Evolutionary conservation across 2,113 vertebrate genomes (phyloP).

Genomic region (Daboia siamensis): DNA sequence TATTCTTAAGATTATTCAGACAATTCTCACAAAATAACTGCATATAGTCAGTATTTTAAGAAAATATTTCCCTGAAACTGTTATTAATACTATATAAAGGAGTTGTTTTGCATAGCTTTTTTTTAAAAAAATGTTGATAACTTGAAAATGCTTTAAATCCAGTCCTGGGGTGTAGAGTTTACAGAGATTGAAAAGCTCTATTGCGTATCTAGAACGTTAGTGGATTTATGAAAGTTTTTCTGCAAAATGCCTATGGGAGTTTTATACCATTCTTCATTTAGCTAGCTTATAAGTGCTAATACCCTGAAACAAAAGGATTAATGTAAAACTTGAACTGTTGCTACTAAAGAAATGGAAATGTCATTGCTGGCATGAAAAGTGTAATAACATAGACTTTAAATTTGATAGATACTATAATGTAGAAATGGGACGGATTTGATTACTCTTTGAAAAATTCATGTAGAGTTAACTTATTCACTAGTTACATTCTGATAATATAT

Average conservation of each 20-base stretch:
- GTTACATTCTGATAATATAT: neutral
- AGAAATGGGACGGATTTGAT: neutral
- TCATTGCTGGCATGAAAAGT: neutral
- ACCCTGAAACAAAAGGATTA: conserved; percentile 25
- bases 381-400: neutral
- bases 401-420: neutral
- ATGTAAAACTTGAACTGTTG: conserved; percentile 5
- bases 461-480: neutral
- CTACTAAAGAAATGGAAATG: conserved; percentile 21
- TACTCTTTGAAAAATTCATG: neutral
- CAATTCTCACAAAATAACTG: neutral
- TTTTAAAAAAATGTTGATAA: neutral
- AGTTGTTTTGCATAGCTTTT: conserved; percentile 1
- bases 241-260: conserved; percentile 7
- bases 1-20: neutral
- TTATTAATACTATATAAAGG: neutral
- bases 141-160: neutral
- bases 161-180: neutral
- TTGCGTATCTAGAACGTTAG: conserved; percentile 3
- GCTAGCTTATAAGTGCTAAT: conserved; percentile 23
- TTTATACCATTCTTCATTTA: conserved; percentile 22
- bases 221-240: conserved; percentile 4
- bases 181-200: neutral
- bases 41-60: neutral
- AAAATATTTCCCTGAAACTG: neutral